These are phyloP conservation scores for Elegia similella DNA, from an alignment of 2,888 invertebrate genomes.

Conservation along the genomic window DNA sequence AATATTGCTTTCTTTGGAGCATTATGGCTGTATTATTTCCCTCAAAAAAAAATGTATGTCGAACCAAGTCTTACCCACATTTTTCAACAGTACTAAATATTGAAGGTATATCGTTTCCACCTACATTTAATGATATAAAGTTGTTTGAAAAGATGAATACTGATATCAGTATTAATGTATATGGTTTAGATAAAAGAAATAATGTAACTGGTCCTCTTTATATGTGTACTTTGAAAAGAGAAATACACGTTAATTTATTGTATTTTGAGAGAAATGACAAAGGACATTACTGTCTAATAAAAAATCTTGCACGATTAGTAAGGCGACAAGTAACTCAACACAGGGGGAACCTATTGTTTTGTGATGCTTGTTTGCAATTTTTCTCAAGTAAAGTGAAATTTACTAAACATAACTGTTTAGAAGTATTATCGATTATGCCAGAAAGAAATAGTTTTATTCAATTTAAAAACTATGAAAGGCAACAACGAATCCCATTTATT, in stretches of 20 bases:
- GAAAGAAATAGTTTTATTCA: too few relatives aligned
- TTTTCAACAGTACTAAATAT: too few relatives aligned
- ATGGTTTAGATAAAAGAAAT: slow-evolving; percentile 23
- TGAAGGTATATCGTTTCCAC: slow-evolving; percentile 24
- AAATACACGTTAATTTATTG: slow-evolving; percentile 26
- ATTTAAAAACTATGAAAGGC: slow-evolving; percentile 26
- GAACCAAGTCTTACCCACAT: slow-evolving; percentile 18
- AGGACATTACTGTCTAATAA: too few relatives aligned
- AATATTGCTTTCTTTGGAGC: slow-evolving; percentile 20
- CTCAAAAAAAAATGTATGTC: slow-evolving; percentile 19
- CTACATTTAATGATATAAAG: slow-evolving; percentile 23
- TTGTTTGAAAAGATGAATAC: slow-evolving; percentile 23
- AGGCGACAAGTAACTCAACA: too few relatives aligned
- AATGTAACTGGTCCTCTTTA: slow-evolving; percentile 27
- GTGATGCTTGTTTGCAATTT: too few relatives aligned
- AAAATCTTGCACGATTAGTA: too few relatives aligned
- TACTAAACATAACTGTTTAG: too few relatives aligned
- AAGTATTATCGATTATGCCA: too few relatives aligned
- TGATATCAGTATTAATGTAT: slow-evolving; percentile 22
- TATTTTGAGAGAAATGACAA: slow-evolving; percentile 22
- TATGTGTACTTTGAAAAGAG: slow-evolving; percentile 18
- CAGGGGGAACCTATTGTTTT: too few relatives aligned
- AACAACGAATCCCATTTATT: slow-evolving; percentile 24
- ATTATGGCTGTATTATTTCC: slow-evolving; percentile 23
- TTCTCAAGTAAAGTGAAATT: too few relatives aligned